Conservation (phyloP, 2,888 invertebrate species). For the Synergus laeviventris region DNA sequence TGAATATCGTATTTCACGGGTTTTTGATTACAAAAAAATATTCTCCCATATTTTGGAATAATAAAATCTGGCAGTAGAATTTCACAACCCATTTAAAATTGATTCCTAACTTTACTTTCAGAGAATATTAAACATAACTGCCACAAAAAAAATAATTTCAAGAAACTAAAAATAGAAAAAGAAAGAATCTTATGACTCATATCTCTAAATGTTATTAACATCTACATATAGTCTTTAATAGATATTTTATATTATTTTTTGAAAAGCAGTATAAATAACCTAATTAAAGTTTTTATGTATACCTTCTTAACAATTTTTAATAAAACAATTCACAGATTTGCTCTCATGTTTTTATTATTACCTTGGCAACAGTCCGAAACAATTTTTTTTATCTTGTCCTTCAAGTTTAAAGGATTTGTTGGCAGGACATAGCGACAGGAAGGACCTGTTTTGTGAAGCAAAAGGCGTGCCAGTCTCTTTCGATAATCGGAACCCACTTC, state of each 20-base stretch:
- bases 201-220: not conserved
- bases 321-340: not conserved
- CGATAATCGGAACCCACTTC: conserved; percentile 56
- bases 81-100: not conserved
- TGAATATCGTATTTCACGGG: not conserved
- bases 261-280: not conserved
- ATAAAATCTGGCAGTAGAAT: not conserved
- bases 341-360: not conserved
- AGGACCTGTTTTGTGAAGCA: conserved; percentile 19
- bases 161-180: not conserved
- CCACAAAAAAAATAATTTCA: not conserved
- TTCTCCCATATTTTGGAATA: not conserved
- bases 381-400: not conserved
- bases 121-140: not conserved
- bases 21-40: not conserved
- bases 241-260: not conserved
- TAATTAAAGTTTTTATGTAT: not conserved
- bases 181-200: not conserved
- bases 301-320: not conserved
- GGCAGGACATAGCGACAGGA: not conserved
- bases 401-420: not conserved
- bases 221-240: too few species aligned
- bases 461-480: conserved; percentile 44
- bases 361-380: not conserved
- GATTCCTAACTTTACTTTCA: not conserved